A percentile compares a stretch with the other conserved stretches of the same genome.
Evolutionary conservation across 2,797 vertebrate genomes (phyloP).

Genomic region (Takifugu ocellatus): DNA sequence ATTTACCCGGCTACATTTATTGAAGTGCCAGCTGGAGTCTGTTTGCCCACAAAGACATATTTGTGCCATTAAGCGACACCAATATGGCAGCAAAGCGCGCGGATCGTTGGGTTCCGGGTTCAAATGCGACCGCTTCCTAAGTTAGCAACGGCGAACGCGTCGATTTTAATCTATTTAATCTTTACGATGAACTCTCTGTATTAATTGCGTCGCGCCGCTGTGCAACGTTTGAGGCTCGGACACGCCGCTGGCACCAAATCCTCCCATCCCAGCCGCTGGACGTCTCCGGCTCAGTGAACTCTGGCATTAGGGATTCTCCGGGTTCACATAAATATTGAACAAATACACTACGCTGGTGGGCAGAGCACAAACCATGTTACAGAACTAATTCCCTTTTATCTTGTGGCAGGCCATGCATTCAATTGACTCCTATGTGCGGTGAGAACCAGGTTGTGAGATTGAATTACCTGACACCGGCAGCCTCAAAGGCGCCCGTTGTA

Average conservation of each 20-base stretch:
- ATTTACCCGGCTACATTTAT: slow-evolving; percentile 36
- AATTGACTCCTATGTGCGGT: slow-evolving; percentile 64
- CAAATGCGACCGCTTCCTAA: slow-evolving; percentile 18
- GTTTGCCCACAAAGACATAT: slow-evolving; percentile 25
- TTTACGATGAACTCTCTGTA: slow-evolving; percentile 11
- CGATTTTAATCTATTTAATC: slow-evolving; percentile 5
- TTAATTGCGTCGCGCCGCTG: slow-evolving; percentile 33
- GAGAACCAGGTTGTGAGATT: slow-evolving; percentile 57
- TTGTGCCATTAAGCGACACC: slow-evolving; percentile 14
- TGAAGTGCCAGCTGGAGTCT: slow-evolving; percentile 20
- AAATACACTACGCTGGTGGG: slow-evolving; percentile 53
- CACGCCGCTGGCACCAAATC: slow-evolving; percentile 25
- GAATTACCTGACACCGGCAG: slow-evolving; percentile 67
- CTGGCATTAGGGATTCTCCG: slow-evolving; percentile 53
- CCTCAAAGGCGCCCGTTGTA: slow-evolving; percentile 56
- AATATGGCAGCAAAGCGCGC: slow-evolving; percentile 3
- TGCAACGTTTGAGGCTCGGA: slow-evolving; percentile 39
- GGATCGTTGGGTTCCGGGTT: slow-evolving; percentile 5
- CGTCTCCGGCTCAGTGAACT: slow-evolving; percentile 59
- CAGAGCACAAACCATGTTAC: slow-evolving; percentile 67
- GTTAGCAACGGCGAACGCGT: neutral
- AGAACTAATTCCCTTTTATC: slow-evolving; percentile 70
- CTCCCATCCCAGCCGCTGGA: slow-evolving; percentile 24
- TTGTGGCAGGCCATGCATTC: slow-evolving; percentile 65
- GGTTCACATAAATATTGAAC: slow-evolving; percentile 69